phyloP scores from a whole-genome alignment of 1,140 invertebrate species.

The Hesperophylax magnus region DNA sequence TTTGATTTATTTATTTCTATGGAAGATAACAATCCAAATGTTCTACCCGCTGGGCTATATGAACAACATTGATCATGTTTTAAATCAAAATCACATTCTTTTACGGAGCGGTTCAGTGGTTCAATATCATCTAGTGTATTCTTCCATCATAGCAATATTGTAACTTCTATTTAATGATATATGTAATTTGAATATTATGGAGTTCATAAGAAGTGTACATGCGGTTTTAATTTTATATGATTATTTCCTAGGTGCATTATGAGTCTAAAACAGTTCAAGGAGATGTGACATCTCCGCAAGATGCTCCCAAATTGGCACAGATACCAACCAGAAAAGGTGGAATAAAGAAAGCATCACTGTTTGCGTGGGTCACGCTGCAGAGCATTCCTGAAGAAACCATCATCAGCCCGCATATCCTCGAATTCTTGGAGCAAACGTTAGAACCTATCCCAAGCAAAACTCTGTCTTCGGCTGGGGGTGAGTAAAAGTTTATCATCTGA shows the following conservation, averaged over 20 bases:
- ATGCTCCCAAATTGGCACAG: constrained; percentile 59
- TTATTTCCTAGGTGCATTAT: constrained; percentile 80
- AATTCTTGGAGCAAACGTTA: constrained; percentile 94
- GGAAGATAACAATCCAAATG: no score
- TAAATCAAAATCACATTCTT: no score
- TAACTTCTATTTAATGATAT: no score
- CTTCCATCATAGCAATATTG: no score
- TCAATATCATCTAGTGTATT: no score
- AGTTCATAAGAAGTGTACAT: no score
- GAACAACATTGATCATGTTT: no score
- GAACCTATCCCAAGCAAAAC: constrained; percentile 90
- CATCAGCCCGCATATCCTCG: constrained; percentile 94
- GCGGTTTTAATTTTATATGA: not conserved
- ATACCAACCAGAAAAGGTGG: constrained; percentile 71
- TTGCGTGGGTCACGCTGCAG: constrained; percentile 96
- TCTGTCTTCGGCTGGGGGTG: constrained; percentile 63
- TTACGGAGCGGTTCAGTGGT: no score
- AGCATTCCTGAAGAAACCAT: constrained; percentile 97
- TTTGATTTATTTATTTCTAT: no score
- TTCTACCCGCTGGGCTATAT: no score
- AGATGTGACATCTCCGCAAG: constrained; percentile 66
- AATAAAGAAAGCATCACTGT: constrained; percentile 92
- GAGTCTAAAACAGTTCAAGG: constrained; percentile 86
- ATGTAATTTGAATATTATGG: no score
- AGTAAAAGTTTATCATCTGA: not conserved